Percentiles rank a stretch among this genome's conserved stretches.
These are phyloP conservation scores for Polypedilum vanderplanki DNA, from an alignment of 1,140 invertebrate genomes.

Conservation along the genomic window DNA sequence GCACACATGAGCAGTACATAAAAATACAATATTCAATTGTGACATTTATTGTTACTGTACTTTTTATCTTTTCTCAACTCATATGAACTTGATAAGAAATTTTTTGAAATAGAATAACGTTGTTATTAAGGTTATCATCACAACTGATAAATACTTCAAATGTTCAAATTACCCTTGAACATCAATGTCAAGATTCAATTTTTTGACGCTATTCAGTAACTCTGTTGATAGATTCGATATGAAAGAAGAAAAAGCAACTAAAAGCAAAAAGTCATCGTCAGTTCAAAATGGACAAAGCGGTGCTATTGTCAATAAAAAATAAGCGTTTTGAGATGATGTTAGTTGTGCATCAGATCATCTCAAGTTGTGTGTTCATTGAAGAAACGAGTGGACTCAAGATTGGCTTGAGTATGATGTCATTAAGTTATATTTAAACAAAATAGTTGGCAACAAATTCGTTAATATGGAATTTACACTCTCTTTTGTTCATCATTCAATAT, in stretches of 20 bases:
- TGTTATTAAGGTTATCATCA: background rate
- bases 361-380: background rate
- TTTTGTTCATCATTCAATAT: too few relatives aligned
- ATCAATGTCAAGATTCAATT: conserved; percentile 14
- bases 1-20: too few relatives aligned
- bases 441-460: background rate
- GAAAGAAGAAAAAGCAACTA: too few relatives aligned
- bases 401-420: background rate
- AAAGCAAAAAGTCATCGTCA: too few relatives aligned
- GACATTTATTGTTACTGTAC: too few relatives aligned
- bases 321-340: background rate
- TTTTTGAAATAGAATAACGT: too few relatives aligned
- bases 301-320: conserved; percentile 2
- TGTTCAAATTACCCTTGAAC: background rate
- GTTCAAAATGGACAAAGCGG: background rate
- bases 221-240: too few relatives aligned
- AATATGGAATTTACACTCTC: background rate
- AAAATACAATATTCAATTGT: too few relatives aligned
- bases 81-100: too few relatives aligned
- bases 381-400: background rate
- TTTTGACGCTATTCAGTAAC: background rate
- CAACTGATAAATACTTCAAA: background rate
- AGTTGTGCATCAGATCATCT: conserved; percentile 3
- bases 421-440: background rate
- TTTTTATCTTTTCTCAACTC: too few relatives aligned